Evolutionary conservation across 2,797 vertebrate species (phyloP), one percentile per base, ranked within the genome.

Genomic region (Fundulus diaphanus): DNA sequence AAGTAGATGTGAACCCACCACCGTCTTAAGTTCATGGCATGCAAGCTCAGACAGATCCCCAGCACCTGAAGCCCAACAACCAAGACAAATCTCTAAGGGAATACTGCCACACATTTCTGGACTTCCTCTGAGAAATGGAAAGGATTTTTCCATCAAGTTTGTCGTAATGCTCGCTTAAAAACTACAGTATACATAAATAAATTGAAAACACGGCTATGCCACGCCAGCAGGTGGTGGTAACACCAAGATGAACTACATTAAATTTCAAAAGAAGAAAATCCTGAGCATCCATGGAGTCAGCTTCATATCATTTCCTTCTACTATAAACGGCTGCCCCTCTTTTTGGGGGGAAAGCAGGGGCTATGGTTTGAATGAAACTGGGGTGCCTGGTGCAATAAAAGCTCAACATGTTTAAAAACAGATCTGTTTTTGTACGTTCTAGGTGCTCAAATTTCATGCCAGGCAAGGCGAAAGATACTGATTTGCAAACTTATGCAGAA

Each of bases 101-200:
- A 37, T 40, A 42, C 51, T 24, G 51, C 11, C 51, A 8, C 3
- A 44, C 44, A 0, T 40, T 9, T 31, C 0, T 0, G 5, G 33
- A 0, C 61, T n/a, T 40, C 20, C 31, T 40, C 1, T 24, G 8
- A 5, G 9, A 24, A 27, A n/a, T 7, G n/a, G 8, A 4, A 54
- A 54, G 8, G 9, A 9, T n/a, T 7, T 8, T 54, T 11, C n/a
- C 0, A 24, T n/a, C 48, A 49, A 49, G 7, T 18, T 22, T 54
- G 7, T n/a, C 5, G 8, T n/a, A 2, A 40, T 40, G 9, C 15
- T 37, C 35, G 42, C 22, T 1, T 1, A 24, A 42, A 65, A 65
- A 7, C n/a, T n/a, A n/a, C n/a, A n/a, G n/a, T n/a, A n/a, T n/a
- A n/a, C n/a, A n/a, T n/a, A n/a, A n/a, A n/a, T n/a, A n/a, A 42